These are phyloP conservation scores for Pristionchus fissidentatus DNA, from an alignment of 2,888 invertebrate genomes.

Conservation along the genomic window DNA sequence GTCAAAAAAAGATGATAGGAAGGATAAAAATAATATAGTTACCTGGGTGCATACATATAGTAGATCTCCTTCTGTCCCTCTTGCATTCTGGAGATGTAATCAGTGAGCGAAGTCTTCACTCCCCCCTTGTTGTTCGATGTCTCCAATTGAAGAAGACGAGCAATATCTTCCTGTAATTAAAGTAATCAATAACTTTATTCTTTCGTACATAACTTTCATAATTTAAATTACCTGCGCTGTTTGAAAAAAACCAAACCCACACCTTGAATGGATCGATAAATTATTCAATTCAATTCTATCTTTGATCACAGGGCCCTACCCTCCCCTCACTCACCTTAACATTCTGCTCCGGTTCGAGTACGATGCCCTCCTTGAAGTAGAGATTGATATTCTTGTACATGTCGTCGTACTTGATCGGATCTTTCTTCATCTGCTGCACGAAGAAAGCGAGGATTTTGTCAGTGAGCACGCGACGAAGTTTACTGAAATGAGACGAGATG, in stretches of 20 bases:
- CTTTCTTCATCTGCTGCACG: slow-evolving; percentile 87
- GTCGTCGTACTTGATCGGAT: slow-evolving; percentile 85
- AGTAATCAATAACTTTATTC: neutral
- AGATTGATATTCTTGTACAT: slow-evolving; percentile 93
- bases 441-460: slow-evolving; percentile 88
- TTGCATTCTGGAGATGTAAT: slow-evolving; percentile 86
- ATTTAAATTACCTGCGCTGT: neutral
- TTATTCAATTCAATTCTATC: neutral
- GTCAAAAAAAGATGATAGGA: too few species aligned
- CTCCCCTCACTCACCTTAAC: slow-evolving; percentile 83
- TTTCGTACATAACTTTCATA: neutral
- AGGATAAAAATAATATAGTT: slow-evolving; percentile 55
- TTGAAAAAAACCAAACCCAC: too few species aligned
- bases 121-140: slow-evolving; percentile 82
- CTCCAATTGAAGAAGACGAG: slow-evolving; percentile 91
- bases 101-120: slow-evolving; percentile 81
- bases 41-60: slow-evolving; percentile 94
- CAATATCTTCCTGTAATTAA: slow-evolving; percentile 85
- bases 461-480: slow-evolving; percentile 87
- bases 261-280: neutral
- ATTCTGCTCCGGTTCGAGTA: slow-evolving; percentile 85
- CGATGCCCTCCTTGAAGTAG: slow-evolving; percentile 95
- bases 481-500: slow-evolving; percentile 79
- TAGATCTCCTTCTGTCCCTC: slow-evolving; percentile 89
- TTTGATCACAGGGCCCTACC: neutral